phyloP scores from a whole-genome alignment of 2,888 invertebrate genomes.

The Cremastinae sp. region DNA sequence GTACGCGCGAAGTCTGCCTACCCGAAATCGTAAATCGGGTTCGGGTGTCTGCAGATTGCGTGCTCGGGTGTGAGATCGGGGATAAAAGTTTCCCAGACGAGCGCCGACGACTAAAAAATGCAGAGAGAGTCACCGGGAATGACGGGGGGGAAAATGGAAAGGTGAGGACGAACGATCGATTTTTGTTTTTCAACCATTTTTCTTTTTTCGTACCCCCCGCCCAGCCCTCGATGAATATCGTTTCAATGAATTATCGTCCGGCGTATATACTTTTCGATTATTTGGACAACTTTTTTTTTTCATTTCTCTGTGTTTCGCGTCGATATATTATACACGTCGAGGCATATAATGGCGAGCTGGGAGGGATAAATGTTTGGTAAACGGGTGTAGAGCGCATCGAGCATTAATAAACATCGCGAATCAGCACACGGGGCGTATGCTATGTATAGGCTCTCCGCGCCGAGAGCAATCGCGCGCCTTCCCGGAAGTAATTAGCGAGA shows the following conservation, averaged over 20 bases:
- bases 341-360: neutral
- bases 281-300: slow-evolving; percentile 1
- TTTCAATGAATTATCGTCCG: slow-evolving; percentile 11
- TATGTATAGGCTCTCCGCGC: slow-evolving; percentile 2
- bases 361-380: slow-evolving; percentile 54
- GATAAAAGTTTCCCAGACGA: neutral
- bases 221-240: neutral
- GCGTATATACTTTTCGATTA: neutral
- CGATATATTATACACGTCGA: no score
- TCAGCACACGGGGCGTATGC: neutral
- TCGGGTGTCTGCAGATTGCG: slow-evolving; percentile 37
- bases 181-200: slow-evolving; percentile 7
- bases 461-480: slow-evolving; percentile 30
- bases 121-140: neutral
- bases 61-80: slow-evolving; percentile 44
- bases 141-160: slow-evolving; percentile 20
- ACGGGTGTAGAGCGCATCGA: slow-evolving; percentile 24
- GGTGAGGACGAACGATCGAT: slow-evolving; percentile 22
- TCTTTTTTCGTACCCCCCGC: slow-evolving; percentile 1
- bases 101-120: neutral
- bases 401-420: slow-evolving; percentile 43
- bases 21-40: slow-evolving; percentile 74
- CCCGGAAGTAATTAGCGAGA: slow-evolving; percentile 60
- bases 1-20: slow-evolving; percentile 11
- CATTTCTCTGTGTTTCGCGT: slow-evolving; percentile 1